Base-by-base conservation (phyloP, 2,113 vertebrate genomes). In the Anguilla japonica region DNA sequence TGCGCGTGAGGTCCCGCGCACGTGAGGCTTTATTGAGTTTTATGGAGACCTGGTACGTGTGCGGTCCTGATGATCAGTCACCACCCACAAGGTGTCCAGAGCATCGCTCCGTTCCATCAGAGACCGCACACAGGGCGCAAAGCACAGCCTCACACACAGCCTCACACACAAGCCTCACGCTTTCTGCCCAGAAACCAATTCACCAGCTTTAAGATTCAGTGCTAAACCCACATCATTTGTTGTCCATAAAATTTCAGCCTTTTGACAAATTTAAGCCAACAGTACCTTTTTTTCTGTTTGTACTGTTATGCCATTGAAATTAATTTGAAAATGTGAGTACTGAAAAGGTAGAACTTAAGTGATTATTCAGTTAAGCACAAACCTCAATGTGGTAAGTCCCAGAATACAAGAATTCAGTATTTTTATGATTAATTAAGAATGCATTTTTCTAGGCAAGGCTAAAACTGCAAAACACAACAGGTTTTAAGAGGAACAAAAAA, bases 1-100 rank as follows among this genome's bases (percentile, higher is more conserved):
- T 87, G 87, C 83, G 83, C 71, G 81, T 60, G 40, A 84, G 83
- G 86, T 82, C 26, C 88, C 78, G 53, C 15, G 87, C n/a, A n/a
- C n/a, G n/a, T n/a, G n/a, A n/a, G n/a, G 86, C 78, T 91, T 90
- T 88, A 91, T 91, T 90, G 90, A 90, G 89, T 89, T 89, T 88
- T 83, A 85, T 83, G 80, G 87, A 81, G 79, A 89, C 88, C 84
- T 92, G 88, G 88, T 91, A 84, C 85, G 46, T 86, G 71, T 85
- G 79, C 83, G 80, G 87, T 84, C 86, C 88, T 84, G 90, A 85
- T 89, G 85, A 90, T 92, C 90, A 87, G 82, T 90, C 90, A 92
- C 87, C 90, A 81, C 90, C 91, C 84, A 91, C 91, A 85, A 71
- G n/a, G 41, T 87, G 85, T 89, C 89, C 82, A 86, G 83, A 63